Percentiles rank a stretch among this genome's conserved stretches.
These are phyloP conservation scores for Carabus problematicus DNA, from an alignment of 2,888 invertebrate genomes.

Conservation along the genomic window DNA sequence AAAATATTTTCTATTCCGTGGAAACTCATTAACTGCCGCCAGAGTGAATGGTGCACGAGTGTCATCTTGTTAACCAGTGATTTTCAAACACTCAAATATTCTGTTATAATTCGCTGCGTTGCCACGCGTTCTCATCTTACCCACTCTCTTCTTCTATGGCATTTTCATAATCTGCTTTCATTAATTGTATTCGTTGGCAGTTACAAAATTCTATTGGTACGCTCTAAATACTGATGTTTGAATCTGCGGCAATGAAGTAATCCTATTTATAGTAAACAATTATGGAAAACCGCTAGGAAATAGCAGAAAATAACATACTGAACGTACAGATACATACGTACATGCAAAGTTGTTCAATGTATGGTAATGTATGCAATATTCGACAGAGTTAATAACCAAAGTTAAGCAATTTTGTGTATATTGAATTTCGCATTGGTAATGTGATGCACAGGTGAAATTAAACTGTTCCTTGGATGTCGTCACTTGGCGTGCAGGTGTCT, in stretches of 20 bases:
- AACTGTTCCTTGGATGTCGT: neutral
- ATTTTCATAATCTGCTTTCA: neutral
- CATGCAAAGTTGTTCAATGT: no score
- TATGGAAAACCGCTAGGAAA: no score
- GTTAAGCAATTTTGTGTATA: no score
- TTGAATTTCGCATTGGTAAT: conserved; percentile 9
- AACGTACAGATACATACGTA: no score
- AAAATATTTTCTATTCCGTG: conserved; percentile 41
- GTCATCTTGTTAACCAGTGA: conserved; percentile 41
- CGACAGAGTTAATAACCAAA: no score
- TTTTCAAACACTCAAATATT: conserved; percentile 33
- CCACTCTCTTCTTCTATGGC: neutral
- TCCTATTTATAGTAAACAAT: no score
- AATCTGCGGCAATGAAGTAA: no score
- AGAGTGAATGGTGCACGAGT: conserved; percentile 29
- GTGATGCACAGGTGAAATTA: conserved; percentile 31
- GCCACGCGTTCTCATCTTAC: neutral
- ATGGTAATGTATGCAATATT: no score
- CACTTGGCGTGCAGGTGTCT: neutral
- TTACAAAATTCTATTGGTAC: neutral
- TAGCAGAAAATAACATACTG: no score
- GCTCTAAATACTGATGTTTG: no score
- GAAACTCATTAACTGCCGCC: conserved; percentile 36
- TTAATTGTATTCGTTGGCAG: neutral
- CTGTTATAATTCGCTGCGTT: conserved; percentile 3